A percentile compares a stretch with the other conserved stretches of the same genome.
Evolutionary conservation across 2,113 vertebrate genomes (phyloP).

Genomic region (Melanerpes formicivorus): DNA sequence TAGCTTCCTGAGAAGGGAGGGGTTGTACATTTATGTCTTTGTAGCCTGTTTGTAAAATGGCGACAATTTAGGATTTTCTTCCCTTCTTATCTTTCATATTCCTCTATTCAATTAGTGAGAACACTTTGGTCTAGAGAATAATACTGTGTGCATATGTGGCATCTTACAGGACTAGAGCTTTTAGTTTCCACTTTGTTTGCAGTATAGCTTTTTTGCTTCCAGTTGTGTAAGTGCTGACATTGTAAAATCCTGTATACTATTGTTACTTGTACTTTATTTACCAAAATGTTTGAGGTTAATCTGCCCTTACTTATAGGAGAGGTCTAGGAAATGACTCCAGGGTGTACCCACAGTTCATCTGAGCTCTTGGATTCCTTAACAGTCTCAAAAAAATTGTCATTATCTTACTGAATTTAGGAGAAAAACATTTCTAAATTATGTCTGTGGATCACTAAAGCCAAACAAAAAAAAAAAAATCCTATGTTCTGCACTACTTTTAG

Average conservation of each 20-base stretch:
- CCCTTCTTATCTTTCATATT: background rate
- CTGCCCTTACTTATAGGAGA: background rate
- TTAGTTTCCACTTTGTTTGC: background rate
- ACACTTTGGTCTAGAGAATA: background rate
- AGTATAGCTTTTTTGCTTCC: background rate
- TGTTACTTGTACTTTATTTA: background rate
- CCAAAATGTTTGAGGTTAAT: background rate
- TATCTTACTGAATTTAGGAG: background rate
- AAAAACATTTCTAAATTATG: background rate
- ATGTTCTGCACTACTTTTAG: background rate
- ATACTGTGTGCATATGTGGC: background rate
- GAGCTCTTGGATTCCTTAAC: background rate
- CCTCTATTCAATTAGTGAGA: background rate
- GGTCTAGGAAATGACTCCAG: background rate
- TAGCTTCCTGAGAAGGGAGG: background rate
- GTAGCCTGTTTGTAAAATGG: background rate
- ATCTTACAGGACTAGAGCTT: background rate
- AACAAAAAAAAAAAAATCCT: background rate
- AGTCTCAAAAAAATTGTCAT: background rate
- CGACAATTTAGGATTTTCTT: background rate
- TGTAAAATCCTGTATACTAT: background rate
- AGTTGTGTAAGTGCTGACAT: background rate
- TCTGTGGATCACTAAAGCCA: background rate
- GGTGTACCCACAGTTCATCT: background rate
- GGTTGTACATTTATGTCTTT: background rate